phyloP scores from a whole-genome alignment of 2,888 invertebrate species.

The Tenthredo mesomela region DNA sequence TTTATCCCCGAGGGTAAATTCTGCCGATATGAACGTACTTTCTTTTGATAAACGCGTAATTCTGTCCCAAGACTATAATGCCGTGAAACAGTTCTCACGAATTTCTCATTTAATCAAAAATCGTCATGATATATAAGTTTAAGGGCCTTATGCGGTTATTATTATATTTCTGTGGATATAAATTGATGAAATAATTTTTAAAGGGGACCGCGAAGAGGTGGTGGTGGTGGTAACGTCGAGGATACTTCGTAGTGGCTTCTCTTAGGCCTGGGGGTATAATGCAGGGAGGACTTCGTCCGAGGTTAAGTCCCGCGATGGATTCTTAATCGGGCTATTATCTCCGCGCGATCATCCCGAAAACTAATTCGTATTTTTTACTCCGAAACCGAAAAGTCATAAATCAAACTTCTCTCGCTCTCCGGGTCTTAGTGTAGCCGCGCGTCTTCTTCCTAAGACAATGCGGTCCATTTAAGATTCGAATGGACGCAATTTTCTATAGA shows the following conservation, averaged over 20 bases:
- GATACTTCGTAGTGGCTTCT: constrained; percentile 14
- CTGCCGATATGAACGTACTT: not conserved
- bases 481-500: constrained; percentile 78
- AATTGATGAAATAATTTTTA: not conserved
- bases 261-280: not conserved
- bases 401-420: constrained; percentile 69
- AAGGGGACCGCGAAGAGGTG: not conserved
- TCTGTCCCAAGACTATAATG: not conserved
- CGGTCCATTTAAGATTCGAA: constrained; percentile 77
- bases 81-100: not conserved
- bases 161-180: not conserved
- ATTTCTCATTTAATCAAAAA: not conserved
- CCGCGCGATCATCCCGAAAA: constrained; percentile 77
- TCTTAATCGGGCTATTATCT: constrained; percentile 78
- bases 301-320: constrained; percentile 62
- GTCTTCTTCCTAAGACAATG: constrained; percentile 69
- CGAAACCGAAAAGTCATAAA: constrained; percentile 78
- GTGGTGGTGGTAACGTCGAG: not conserved
- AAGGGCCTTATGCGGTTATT: not conserved
- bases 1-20: constrained; percentile 3
- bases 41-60: not conserved
- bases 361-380: constrained; percentile 77
- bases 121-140: not conserved
- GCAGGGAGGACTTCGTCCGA: constrained; percentile 37
- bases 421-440: constrained; percentile 41